Percentiles rank a stretch among this genome's conserved stretches.
phyloP scores from a whole-genome alignment of 1,140 invertebrate genomes.

The Hyles vespertilio region DNA sequence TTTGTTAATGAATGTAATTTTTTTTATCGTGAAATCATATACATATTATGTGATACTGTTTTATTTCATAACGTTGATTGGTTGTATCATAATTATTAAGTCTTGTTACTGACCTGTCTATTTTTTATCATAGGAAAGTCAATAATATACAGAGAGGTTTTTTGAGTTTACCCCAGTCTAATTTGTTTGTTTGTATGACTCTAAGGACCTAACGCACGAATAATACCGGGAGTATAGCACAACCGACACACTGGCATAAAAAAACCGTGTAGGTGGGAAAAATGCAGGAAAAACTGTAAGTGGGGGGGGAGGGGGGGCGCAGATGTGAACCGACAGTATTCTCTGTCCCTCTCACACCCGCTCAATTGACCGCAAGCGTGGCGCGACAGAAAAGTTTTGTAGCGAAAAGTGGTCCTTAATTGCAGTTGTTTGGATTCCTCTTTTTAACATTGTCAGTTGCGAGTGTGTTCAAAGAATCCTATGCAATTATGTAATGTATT shows the following conservation, averaged over 20 bases:
- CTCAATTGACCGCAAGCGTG: conserved; percentile 1
- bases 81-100: no score
- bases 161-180: no score
- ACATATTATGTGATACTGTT: no score
- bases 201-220: conserved; percentile 3
- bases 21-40: no score
- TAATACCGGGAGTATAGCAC: conserved; percentile 6
- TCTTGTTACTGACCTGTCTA: no score
- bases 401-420: conserved; percentile 30
- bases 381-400: conserved; percentile 15
- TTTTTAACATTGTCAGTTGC: conserved; percentile 16
- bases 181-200: no score
- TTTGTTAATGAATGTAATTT: no score
- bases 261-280: conserved; percentile 28
- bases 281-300: conserved; percentile 37
- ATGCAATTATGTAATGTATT: conserved; percentile 8
- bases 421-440: conserved; percentile 26
- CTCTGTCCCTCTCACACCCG: conserved; percentile 7
- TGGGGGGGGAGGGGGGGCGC: conserved; percentile 23
- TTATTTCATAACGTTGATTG: no score
- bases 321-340: conserved; percentile 25
- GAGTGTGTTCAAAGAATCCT: conserved; percentile 17
- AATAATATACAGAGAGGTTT: no score
- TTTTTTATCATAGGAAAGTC: no score
- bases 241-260: conserved; percentile 24